Base-by-base conservation (phyloP, 2,888 invertebrate genomes). In the Diachrysia chrysitis region DNA sequence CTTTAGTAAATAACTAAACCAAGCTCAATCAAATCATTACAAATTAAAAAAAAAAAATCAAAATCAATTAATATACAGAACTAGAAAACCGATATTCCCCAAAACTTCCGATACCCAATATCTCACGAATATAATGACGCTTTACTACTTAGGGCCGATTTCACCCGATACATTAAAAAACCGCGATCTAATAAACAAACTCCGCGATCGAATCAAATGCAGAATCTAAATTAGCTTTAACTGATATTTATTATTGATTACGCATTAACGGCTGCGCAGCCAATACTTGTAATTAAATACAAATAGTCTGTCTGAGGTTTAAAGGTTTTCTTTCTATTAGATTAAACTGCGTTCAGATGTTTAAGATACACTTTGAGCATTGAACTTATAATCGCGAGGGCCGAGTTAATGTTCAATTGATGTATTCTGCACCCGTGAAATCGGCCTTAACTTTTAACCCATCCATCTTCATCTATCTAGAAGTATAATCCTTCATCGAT, bases 381-480 rank as follows among this genome's bases (percentile, higher is more conserved):
- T 37, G 16, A 37, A 16, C 14, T 16, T 16, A 37, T 14, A 32
- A 10, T 32, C 6, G 32, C 9, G n/a, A n/a, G n/a, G n/a, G n/a
- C n/a, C n/a, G n/a, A n/a, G 32, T 32, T 32, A 1, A 32, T 3
- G 32, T 32, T 37, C 37, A 37, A 37, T 14, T 16, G 14, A 37
- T 37, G 14, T 16, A 5, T 37, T 37, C 4, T 37, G 37, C 3
- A 37, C 0, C 42, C 6, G 42, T 42, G n/a, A n/a, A 42, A 42
- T 42, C 42, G 42, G 42, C n/a, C 42, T 7, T n/a, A 12, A 57
- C 37, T 59, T 60, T 56, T 23, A 66, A 67, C 64, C 67, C 59
- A 89, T 89, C 75, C 63, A 46, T 88, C 89, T 83, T 82, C 85
- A 89, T 89, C 87, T 82, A 85, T 88, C 89, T 87, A 37, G 16